Conservation (phyloP, 2,888 invertebrate species). For the Tenthredo distinguenda region DNA sequence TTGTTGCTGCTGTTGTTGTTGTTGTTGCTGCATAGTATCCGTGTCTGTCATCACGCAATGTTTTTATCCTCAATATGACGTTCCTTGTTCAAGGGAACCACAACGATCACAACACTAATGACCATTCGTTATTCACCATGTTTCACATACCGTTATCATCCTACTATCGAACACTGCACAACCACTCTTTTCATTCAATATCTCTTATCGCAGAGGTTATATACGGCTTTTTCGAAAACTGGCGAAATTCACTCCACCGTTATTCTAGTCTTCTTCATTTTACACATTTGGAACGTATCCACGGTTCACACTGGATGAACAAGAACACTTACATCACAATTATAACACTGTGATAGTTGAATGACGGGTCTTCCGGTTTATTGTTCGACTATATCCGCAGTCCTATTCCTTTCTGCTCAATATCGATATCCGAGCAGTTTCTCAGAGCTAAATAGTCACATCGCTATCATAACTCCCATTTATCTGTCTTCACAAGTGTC, state of each 20-base stretch:
- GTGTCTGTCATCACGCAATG: constrained; percentile 45
- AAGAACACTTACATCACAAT: not conserved
- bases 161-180: constrained; percentile 13
- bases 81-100: not conserved
- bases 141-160: not conserved
- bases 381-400: not conserved
- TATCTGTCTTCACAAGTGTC: not conserved
- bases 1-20: constrained; percentile 35
- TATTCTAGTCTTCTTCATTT: constrained; percentile 42
- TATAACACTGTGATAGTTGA: not conserved
- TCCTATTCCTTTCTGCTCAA: not conserved
- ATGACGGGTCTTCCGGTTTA: not conserved
- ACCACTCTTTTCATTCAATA: not conserved
- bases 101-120: constrained; percentile 4
- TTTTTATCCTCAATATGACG: not conserved
- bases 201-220: not conserved
- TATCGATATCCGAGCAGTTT: constrained; percentile 3
- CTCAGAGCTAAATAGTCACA: not conserved
- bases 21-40: constrained; percentile 47
- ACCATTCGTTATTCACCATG: constrained; percentile 7
- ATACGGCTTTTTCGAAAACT: not conserved
- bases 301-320: not conserved
- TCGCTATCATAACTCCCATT: not conserved
- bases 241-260: not conserved
- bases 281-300: constrained; percentile 13